Evolutionary conservation across 2,797 vertebrate genomes (phyloP).

Genomic region (Tarsius wallacei): DNA sequence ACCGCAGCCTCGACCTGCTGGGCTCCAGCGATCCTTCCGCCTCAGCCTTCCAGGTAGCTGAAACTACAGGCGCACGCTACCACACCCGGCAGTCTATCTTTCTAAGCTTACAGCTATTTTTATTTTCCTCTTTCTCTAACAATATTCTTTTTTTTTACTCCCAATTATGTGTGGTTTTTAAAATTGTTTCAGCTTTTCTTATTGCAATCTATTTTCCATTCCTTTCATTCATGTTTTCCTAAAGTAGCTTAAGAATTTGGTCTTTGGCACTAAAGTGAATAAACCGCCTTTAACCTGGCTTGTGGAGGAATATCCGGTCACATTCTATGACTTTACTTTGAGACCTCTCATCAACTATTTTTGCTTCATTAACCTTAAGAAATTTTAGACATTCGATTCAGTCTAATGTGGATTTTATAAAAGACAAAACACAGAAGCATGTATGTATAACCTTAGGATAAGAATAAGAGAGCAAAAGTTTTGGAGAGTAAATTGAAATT

Average conservation of each 20-base stretch:
- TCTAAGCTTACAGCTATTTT: background rate
- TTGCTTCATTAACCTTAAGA: slow-evolving; percentile 45
- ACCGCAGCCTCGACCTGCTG: too few species aligned
- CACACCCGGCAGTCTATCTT: background rate
- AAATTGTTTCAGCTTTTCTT: background rate
- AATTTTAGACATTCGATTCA: slow-evolving; percentile 4
- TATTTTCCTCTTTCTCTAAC: background rate
- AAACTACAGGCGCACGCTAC: too few species aligned
- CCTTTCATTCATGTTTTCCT: slow-evolving; percentile 46
- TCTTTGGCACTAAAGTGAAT: slow-evolving; percentile 11
- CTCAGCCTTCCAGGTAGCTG: too few species aligned
- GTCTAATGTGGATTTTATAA: slow-evolving; percentile 27
- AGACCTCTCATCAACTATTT: background rate
- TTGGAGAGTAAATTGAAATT: background rate
- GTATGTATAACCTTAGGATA: background rate
- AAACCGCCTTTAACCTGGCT: slow-evolving; percentile 18
- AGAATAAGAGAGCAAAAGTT: slow-evolving; percentile 23
- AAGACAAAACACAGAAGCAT: background rate
- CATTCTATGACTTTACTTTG: background rate
- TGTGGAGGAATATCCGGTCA: background rate
- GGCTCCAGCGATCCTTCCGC: too few species aligned
- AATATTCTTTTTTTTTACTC: slow-evolving; percentile 3
- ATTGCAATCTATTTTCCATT: background rate
- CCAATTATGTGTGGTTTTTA: background rate
- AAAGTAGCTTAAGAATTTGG: slow-evolving; percentile 54